A percentile compares a stretch with the other conserved stretches of the same genome.
Evolutionary conservation across 2,113 vertebrate species (phyloP).

Genomic region (Rhinopomastus cyanomelas): DNA sequence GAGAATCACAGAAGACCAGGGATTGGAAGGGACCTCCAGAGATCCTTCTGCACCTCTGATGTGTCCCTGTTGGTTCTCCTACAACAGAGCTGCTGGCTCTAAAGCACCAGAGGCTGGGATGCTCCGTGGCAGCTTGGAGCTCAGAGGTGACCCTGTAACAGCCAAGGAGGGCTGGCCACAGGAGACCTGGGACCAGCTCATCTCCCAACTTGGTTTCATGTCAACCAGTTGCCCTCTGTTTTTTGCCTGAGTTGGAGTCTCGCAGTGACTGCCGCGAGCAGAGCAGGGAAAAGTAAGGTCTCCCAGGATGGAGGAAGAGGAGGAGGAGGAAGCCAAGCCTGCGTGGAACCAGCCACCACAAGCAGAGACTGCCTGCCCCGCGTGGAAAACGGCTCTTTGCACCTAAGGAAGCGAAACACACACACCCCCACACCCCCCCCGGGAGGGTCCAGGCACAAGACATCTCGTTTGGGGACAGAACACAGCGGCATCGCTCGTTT

Average conservation of each 20-base stretch:
- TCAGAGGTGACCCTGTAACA: not conserved
- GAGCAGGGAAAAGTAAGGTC: not conserved
- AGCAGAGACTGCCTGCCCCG: not conserved
- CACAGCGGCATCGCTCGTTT: not conserved
- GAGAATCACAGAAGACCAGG: too few species aligned
- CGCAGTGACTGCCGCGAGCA: not conserved
- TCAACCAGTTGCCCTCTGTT: not conserved
- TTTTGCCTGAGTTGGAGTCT: not conserved
- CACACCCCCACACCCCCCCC: too few species aligned
- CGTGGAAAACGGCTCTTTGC: not conserved
- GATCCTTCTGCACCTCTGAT: too few species aligned
- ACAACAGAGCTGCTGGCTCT: fast-evolving
- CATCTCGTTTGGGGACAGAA: too few species aligned
- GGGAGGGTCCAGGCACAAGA: not conserved
- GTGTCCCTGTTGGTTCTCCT: not conserved
- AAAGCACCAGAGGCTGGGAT: not conserved
- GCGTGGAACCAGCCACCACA: not conserved
- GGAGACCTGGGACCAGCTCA: not conserved
- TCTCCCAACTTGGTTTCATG: not conserved
- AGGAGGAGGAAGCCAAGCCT: not conserved
- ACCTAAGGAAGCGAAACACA: not conserved
- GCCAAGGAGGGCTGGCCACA: not conserved
- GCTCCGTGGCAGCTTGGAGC: not conserved
- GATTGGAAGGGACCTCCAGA: too few species aligned
- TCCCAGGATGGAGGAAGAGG: not conserved